These are phyloP conservation scores for Hylia prasina DNA, from an alignment of 2,113 vertebrate genomes.

Conservation along the genomic window DNA sequence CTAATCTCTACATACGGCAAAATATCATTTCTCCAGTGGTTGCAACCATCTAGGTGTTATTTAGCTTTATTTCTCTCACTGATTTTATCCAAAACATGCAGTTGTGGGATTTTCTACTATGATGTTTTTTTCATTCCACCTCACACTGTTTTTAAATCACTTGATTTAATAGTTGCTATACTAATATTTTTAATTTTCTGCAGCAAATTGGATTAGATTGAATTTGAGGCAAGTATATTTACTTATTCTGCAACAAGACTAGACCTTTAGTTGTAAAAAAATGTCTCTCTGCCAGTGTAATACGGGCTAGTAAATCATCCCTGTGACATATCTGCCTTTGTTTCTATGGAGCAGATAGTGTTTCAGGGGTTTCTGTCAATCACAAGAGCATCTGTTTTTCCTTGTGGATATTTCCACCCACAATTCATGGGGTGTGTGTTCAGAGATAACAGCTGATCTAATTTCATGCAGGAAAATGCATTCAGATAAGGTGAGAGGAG, in stretches of 20 bases:
- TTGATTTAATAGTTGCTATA: background rate
- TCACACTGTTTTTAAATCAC: background rate
- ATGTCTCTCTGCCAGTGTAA: background rate
- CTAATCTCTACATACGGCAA: background rate
- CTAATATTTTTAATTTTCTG: conserved; percentile 9
- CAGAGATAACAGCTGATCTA: conserved; percentile 47
- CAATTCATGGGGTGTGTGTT: background rate
- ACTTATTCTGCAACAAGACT: background rate
- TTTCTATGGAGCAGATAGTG: conserved; percentile 5
- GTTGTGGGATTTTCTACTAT: background rate
- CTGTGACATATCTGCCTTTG: conserved; percentile 33
- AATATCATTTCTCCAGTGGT: background rate
- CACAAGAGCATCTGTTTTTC: conserved; percentile 27
- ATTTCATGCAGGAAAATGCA: conserved; percentile 13
- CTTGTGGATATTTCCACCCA: conserved; percentile 1
- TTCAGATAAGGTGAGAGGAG: conserved; percentile 48
- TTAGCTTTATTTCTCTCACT: background rate
- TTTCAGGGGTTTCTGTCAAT: conserved; percentile 1
- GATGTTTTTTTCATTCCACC: background rate
- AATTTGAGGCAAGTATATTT: background rate
- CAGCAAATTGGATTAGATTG: background rate
- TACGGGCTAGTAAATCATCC: conserved; percentile 16
- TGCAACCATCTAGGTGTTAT: background rate
- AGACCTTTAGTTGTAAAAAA: background rate
- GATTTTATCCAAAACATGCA: background rate